Percentiles rank a stretch among this genome's conserved stretches.
phyloP scores from a whole-genome alignment of 2,797 vertebrate species.

The Chaunax sp. region DNA sequence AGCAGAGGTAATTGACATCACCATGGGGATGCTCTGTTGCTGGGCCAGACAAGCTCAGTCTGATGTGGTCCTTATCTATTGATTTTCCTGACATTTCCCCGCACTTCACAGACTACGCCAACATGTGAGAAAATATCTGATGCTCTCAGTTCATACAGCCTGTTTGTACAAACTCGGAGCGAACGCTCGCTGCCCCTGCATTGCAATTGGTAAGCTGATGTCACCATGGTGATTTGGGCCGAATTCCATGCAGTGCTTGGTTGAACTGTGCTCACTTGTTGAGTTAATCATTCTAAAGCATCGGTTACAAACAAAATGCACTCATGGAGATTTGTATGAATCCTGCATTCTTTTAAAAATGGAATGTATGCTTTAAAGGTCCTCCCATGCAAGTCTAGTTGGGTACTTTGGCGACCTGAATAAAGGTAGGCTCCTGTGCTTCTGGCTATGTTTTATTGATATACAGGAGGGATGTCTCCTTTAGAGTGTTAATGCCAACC shows the following conservation, averaged over 20 bases:
- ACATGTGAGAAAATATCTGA: conserved; percentile 85
- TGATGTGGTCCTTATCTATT: conserved; percentile 86
- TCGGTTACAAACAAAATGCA: not conserved
- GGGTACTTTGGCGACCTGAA: conserved; percentile 48
- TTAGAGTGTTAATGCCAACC: conserved; percentile 85
- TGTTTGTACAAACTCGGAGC: conserved; percentile 80
- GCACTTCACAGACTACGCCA: conserved; percentile 84
- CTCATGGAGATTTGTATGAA: not conserved
- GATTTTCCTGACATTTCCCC: conserved; percentile 86
- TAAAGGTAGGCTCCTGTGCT: conserved; percentile 69
- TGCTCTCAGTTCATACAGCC: conserved; percentile 82
- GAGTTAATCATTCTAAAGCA: not conserved
- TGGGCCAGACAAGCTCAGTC: conserved; percentile 83
- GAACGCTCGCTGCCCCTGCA: conserved; percentile 71
- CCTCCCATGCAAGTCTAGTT: conserved; percentile 25
- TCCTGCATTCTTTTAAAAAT: not conserved
- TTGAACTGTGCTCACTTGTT: conserved; percentile 14
- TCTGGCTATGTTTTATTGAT: conserved; percentile 85
- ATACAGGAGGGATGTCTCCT: conserved; percentile 79
- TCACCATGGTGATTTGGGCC: conserved; percentile 67
- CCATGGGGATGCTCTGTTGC: conserved; percentile 84
- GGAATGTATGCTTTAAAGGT: conserved; percentile 16
- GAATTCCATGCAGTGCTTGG: conserved; percentile 36
- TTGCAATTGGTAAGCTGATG: conserved; percentile 71
- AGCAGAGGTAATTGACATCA: conserved; percentile 85